Evolutionary conservation across 2,888 invertebrate genomes (phyloP).

Genomic region (Clivina fossor): DNA sequence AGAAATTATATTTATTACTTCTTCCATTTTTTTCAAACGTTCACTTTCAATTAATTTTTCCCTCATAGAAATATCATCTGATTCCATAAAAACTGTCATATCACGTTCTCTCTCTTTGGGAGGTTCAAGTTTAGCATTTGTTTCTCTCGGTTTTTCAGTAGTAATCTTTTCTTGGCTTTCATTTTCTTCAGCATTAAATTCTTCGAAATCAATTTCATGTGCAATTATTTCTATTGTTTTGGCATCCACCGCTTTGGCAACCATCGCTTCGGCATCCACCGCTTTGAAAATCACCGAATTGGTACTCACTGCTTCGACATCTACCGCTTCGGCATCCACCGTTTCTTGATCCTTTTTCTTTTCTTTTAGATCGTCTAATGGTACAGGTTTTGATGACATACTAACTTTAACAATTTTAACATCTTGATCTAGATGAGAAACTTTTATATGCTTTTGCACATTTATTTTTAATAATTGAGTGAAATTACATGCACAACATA

Average conservation of each 20-base stretch:
- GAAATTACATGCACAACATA: conserved; percentile 74
- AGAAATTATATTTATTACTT: conserved; percentile 50
- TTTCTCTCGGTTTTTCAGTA: conserved; percentile 32
- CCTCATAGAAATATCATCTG: conserved; percentile 51
- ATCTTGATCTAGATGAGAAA: conserved; percentile 57
- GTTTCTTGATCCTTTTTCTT: conserved; percentile 5
- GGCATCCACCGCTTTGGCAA: no score
- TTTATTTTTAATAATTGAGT: conserved; percentile 66
- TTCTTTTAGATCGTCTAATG: conserved; percentile 34
- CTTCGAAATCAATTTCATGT: no score
- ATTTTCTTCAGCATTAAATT: no score
- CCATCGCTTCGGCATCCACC: no score
- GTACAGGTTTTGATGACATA: conserved; percentile 44
- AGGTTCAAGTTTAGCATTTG: conserved; percentile 30
- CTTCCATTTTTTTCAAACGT: conserved; percentile 55
- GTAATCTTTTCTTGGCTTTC: no score
- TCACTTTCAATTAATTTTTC: conserved; percentile 55
- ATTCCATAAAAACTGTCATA: conserved; percentile 47
- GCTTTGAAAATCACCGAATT: no score
- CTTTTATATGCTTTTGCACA: conserved; percentile 64
- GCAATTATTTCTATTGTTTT: no score
- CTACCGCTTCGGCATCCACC: no score
- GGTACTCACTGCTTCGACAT: no score
- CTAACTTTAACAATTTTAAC: conserved; percentile 52
- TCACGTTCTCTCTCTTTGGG: conserved; percentile 38